Conservation (phyloP, 1,140 invertebrate genomes). For the Temnothorax nylanderi region DNA sequence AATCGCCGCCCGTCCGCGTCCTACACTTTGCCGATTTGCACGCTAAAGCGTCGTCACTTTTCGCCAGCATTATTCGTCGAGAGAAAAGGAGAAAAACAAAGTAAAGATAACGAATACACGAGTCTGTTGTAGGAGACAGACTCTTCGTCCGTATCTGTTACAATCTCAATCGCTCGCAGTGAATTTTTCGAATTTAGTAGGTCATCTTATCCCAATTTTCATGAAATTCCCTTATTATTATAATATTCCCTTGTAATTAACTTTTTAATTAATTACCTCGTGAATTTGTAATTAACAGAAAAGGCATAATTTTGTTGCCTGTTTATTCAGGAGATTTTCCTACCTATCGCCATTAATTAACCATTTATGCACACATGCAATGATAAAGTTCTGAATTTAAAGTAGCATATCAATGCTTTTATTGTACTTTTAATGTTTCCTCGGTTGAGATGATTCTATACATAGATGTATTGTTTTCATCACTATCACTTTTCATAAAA, state of each 20-base stretch:
- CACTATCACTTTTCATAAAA: not conserved
- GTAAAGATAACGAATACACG: not conserved
- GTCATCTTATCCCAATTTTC: not conserved
- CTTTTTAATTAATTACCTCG: conserved; percentile 12
- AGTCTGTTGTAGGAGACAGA: not conserved
- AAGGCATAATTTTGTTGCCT: not conserved
- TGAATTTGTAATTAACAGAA: not conserved
- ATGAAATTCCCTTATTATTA: not conserved
- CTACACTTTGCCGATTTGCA: conserved; percentile 53
- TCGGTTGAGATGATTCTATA: not conserved
- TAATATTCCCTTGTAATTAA: not conserved
- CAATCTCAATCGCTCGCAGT: not conserved
- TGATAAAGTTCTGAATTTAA: not conserved
- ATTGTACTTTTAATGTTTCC: not conserved
- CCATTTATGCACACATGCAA: not conserved
- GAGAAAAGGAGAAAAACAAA: not conserved
- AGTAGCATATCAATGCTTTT: not conserved
- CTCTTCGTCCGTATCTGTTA: not conserved
- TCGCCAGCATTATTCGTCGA: not conserved
- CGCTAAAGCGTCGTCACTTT: conserved; percentile 30
- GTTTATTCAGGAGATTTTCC: not conserved
- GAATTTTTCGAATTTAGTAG: not conserved
- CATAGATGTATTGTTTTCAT: not conserved
- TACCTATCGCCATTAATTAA: not conserved
- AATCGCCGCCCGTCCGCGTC: conserved; percentile 27